A percentile compares a stretch with the other conserved stretches of the same genome.
phyloP scores from a whole-genome alignment of 2,888 invertebrate species.

The Tetragonula carbonaria region DNA sequence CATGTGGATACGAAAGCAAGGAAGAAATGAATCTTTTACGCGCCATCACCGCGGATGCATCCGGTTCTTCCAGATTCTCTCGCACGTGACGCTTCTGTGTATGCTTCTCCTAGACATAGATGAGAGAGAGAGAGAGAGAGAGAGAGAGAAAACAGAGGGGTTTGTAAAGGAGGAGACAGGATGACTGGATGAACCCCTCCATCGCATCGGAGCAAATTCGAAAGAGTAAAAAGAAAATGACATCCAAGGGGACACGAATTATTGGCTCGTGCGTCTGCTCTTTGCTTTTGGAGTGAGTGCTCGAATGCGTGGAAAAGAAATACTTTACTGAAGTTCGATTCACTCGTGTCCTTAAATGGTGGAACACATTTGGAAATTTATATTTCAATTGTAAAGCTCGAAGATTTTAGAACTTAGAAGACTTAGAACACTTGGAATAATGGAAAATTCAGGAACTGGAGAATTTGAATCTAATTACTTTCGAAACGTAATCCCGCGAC shows the following conservation, averaged over 20 bases:
- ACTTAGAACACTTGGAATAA: no score
- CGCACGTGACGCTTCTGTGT: constrained; percentile 56
- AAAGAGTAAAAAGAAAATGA: constrained; percentile 41
- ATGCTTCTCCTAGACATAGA: constrained; percentile 39
- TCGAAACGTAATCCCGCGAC: no score
- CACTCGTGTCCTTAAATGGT: no score
- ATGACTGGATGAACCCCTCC: constrained; percentile 15
- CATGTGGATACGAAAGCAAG: constrained; percentile 49
- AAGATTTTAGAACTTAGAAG: no score
- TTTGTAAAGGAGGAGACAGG: constrained; percentile 21
- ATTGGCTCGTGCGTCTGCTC: constrained; percentile 16
- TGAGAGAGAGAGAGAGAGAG: constrained; percentile 1
- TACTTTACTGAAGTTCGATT: no score
- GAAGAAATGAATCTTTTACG: constrained; percentile 71
- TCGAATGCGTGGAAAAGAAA: neutral
- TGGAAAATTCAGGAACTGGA: neutral
- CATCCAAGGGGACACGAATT: constrained; percentile 1
- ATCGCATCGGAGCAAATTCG: neutral
- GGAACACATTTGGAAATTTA: no score
- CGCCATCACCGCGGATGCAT: constrained; percentile 66
- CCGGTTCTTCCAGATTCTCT: constrained; percentile 68
- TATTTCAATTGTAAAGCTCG: no score
- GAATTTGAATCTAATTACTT: neutral
- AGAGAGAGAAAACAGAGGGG: constrained; percentile 3
- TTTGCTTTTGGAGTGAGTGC: no score